These are phyloP conservation scores for Macrotis lagotis DNA, from an alignment of 2,113 vertebrate genomes.

Conservation along the genomic window DNA sequence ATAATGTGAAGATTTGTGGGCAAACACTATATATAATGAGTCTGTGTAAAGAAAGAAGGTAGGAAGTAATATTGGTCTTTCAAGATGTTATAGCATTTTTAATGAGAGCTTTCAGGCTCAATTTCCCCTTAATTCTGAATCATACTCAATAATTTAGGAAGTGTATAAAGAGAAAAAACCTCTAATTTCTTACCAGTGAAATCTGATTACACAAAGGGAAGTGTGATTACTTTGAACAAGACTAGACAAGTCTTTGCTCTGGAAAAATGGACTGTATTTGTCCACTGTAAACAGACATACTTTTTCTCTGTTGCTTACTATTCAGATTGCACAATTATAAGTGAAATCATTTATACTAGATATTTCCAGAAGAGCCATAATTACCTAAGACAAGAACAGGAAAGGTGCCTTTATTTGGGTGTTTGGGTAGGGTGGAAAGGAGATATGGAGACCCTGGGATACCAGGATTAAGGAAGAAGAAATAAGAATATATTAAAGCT, in stretches of 20 bases:
- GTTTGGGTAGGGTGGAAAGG: background rate
- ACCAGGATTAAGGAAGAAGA: background rate
- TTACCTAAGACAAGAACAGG: background rate
- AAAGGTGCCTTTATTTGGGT: background rate
- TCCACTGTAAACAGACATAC: background rate
- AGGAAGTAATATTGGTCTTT: constrained; percentile 32
- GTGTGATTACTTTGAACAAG: constrained; percentile 33
- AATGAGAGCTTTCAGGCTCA: background rate
- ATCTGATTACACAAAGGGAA: constrained; percentile 32
- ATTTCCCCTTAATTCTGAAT: background rate
- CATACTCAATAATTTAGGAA: constrained; percentile 41
- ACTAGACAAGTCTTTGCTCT: background rate
- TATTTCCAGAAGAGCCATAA: background rate
- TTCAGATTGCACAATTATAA: constrained; percentile 13
- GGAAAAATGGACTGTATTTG: background rate
- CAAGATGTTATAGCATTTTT: constrained; percentile 17
- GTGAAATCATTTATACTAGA: constrained; percentile 16
- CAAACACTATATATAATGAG: background rate
- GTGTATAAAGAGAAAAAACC: background rate
- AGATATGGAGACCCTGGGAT: background rate
- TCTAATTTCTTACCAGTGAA: constrained; percentile 2
- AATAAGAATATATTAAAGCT: background rate
- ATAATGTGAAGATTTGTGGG: constrained; percentile 11
- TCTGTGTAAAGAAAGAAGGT: background rate
- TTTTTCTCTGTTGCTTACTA: background rate